Conservation (phyloP, 2,113 vertebrate genomes). For the Podarcis cretensis region DNA sequence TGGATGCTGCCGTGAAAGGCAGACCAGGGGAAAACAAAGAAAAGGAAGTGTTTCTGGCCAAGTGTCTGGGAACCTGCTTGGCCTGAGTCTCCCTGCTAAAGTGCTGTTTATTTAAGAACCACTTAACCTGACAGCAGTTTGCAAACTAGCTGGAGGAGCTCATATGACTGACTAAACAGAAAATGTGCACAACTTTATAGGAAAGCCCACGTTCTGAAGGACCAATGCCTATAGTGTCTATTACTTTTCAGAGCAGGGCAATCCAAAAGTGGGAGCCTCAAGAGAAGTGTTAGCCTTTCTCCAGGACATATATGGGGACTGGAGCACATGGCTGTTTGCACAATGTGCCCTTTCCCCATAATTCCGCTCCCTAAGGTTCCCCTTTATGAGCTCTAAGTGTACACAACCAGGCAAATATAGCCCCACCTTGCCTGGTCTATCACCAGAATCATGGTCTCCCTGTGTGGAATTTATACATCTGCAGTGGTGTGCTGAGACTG, state of each 20-base stretch:
- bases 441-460: not conserved
- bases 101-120: not conserved
- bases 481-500: not conserved
- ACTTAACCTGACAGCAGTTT: not conserved
- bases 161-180: not conserved
- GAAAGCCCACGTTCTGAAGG: not conserved
- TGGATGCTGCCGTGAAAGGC: not conserved
- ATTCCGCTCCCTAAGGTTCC: not conserved
- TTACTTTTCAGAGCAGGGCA: not conserved
- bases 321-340: not conserved
- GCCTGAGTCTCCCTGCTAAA: not conserved
- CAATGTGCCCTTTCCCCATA: not conserved
- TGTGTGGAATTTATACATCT: not conserved
- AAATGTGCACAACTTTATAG: not conserved
- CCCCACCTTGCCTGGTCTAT: too few relatives aligned
- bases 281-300: not conserved
- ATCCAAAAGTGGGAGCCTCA: not conserved
- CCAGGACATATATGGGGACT: too few relatives aligned
- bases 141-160: not conserved
- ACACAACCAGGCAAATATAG: not conserved
- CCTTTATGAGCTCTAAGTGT: not conserved
- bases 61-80: not conserved
- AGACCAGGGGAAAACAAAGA: not conserved
- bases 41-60: not conserved
- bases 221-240: not conserved